A percentile compares a stretch with the other conserved stretches of the same genome.
Conservation (phyloP, 1,140 invertebrate genomes). For the Zaprionus taronus region DNA sequence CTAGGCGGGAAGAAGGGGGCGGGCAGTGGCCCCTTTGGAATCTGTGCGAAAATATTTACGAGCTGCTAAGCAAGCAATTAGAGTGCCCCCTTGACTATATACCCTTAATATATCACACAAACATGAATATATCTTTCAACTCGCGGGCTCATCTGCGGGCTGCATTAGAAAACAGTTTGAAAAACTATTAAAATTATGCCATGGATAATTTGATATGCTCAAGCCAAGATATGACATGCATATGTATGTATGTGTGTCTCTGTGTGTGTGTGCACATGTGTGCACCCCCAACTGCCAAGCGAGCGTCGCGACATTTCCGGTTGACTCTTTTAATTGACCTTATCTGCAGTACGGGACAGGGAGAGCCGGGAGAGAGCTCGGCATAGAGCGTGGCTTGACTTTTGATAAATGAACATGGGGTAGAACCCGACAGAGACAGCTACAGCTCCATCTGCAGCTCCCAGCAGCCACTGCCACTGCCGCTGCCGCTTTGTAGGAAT, state of each 20-base stretch:
- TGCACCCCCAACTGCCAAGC: constrained; percentile 34
- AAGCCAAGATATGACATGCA: neutral
- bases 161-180: constrained; percentile 42
- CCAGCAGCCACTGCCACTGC: constrained; percentile 30
- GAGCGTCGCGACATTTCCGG: constrained; percentile 82
- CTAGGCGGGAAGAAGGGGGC: constrained; percentile 1
- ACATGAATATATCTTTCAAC: constrained; percentile 2
- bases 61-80: constrained; percentile 60
- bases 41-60: constrained; percentile 80
- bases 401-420: constrained; percentile 78
- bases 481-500: constrained; percentile 50
- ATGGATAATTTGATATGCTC: constrained; percentile 24
- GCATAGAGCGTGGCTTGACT: constrained; percentile 73
- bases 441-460: constrained; percentile 34
- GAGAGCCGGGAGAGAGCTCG: constrained; percentile 26
- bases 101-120: constrained; percentile 11
- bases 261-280: constrained; percentile 19
- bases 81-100: neutral
- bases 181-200: constrained; percentile 55
- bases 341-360: constrained; percentile 63
- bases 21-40: constrained; percentile 18
- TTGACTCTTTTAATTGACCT: constrained; percentile 84
- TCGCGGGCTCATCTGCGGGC: constrained; percentile 11
- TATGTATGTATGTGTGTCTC: neutral
- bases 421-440: constrained; percentile 8